Base-by-base conservation (phyloP, 1,140 invertebrate genomes). In the Scaptodrosophila lebanonensis region DNA sequence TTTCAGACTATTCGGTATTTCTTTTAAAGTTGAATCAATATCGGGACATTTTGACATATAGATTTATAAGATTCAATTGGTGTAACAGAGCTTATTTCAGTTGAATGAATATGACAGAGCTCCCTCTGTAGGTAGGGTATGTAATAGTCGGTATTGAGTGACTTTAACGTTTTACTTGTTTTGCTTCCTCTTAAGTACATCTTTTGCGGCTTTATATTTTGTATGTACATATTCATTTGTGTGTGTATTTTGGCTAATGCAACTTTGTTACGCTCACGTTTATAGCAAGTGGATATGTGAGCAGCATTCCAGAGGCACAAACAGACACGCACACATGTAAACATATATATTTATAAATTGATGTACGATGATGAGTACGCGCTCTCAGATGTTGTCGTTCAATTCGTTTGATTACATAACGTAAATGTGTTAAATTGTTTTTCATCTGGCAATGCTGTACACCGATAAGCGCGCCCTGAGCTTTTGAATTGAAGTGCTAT, bases 331-430 rank as follows among this genome's bases (percentile, higher is more conserved):
- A 40, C 18, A 58, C 27, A 17, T 66, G 36, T 17, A 38, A 20
- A 38, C 32, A 52, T 40, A 33, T 29, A 56, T 49, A 53, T 64
- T 65, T 52, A 38, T 52, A n/a, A 25, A 25, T 25, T 25, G n/a
- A n/a, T n/a, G n/a, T n/a, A n/a, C n/a, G n/a, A n/a, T 50, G 38
- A 45, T 54, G 73, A 68, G 73, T 75, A 68, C 59, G 70, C 70
- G 59, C 32, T 57, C 39, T n/a, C n/a, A 13, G 47, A 30, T 48
- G 47, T 73, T 68, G 63, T 56, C 25, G 49, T 52, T 48, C 22
- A 32, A 27, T 51, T 27, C 15, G 32, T 43, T 42, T 15, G 30
- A 48, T 73, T 75, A 76, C 66, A 70, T 75, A 75, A 75, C 22
- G 22, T n/a, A n/a, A n/a, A 8, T 8, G 15, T 33, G 29, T 53